These are phyloP conservation scores for Sialis lutaria DNA, from an alignment of 2,888 invertebrate genomes.

Conservation along the genomic window DNA sequence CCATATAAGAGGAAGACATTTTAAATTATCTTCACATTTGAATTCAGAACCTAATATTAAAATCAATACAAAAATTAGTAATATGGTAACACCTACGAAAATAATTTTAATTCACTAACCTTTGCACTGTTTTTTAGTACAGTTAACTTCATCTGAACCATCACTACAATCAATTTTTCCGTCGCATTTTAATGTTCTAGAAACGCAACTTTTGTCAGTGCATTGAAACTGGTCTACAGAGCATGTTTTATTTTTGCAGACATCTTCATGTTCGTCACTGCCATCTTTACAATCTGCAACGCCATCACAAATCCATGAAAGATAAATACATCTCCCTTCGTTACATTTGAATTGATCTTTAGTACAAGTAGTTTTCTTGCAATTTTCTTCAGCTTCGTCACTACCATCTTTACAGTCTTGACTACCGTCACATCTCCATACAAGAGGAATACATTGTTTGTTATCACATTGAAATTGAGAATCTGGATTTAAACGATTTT, in stretches of 20 bases:
- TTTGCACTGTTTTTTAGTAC: constrained; percentile 19
- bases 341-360: constrained; percentile 37
- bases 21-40: too few relatives aligned
- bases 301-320: constrained; percentile 31
- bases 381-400: constrained; percentile 53
- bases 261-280: too few relatives aligned
- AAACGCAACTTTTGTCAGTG: constrained; percentile 46
- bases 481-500: constrained; percentile 12
- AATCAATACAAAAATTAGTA: too few relatives aligned
- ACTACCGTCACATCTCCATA: constrained; percentile 67
- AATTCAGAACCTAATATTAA: too few relatives aligned
- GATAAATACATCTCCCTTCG: constrained; percentile 43
- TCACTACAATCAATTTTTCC: constrained; percentile 62
- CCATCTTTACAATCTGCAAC: constrained; percentile 28
- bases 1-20: too few relatives aligned
- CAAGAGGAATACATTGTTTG: constrained; percentile 52
- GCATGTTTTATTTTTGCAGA: constrained; percentile 5
- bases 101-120: constrained; percentile 14
- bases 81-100: too few relatives aligned
- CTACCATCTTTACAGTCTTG: constrained; percentile 60
- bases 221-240: constrained; percentile 58
- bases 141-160: constrained; percentile 30
- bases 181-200: constrained; percentile 68
- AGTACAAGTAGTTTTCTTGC: constrained; percentile 30
- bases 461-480: constrained; percentile 45